Evolutionary conservation across 2,797 vertebrate species (phyloP).

Genomic region (Schizopygopsis malacanthus): DNA sequence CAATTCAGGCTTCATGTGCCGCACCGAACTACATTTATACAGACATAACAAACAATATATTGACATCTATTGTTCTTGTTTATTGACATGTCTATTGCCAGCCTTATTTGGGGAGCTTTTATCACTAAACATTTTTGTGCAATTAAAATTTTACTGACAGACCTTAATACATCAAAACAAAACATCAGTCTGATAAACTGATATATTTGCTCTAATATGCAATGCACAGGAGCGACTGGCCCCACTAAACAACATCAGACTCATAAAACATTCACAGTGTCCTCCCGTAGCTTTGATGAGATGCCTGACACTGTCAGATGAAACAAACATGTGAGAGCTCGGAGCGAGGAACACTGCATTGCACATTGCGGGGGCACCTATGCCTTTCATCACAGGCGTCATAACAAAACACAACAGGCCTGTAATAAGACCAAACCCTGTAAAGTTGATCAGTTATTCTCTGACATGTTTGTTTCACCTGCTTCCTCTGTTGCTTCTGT

Average conservation of each 20-base stretch:
- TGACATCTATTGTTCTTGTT: background rate
- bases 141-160: background rate
- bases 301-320: slow-evolving; percentile 37
- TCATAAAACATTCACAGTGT: slow-evolving; percentile 50
- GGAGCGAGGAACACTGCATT: background rate
- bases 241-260: slow-evolving; percentile 35
- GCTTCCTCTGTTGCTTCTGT: slow-evolving; percentile 41
- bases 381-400: slow-evolving; percentile 48
- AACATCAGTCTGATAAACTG: slow-evolving; percentile 3
- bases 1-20: background rate
- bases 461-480: slow-evolving; percentile 41
- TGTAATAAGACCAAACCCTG: slow-evolving; percentile 38
- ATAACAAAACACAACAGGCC: slow-evolving; percentile 31
- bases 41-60: background rate
- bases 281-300: slow-evolving; percentile 43
- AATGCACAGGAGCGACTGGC: background rate
- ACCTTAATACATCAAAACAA: background rate
- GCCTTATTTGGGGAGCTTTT: background rate
- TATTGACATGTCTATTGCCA: background rate
- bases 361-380: slow-evolving; percentile 28
- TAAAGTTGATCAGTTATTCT: slow-evolving; percentile 48
- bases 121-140: background rate
- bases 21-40: background rate
- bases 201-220: background rate
- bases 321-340: slow-evolving; percentile 31